Evolutionary conservation across 2,113 vertebrate species (phyloP).

Genomic region (Sturnira hondurensis): DNA sequence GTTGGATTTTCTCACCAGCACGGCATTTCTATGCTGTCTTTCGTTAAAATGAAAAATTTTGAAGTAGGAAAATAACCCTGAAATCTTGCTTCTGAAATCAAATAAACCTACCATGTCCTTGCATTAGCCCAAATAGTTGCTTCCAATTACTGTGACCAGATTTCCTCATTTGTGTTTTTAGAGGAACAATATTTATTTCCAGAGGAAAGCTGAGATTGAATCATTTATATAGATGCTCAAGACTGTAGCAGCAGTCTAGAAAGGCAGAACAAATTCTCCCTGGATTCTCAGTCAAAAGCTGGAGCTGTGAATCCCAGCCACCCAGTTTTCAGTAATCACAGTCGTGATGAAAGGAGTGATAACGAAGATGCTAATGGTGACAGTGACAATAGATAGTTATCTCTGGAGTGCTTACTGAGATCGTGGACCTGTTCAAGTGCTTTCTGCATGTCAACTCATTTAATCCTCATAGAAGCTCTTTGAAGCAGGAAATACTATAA

Average conservation of each 20-base stretch:
- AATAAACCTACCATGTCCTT: neutral
- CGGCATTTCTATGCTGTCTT: slow-evolving; percentile 12
- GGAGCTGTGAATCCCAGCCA: neutral
- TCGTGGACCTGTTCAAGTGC: neutral
- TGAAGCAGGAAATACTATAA: neutral
- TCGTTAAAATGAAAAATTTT: slow-evolving; percentile 28
- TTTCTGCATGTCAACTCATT: neutral
- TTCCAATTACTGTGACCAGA: slow-evolving; percentile 20
- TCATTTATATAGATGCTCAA: neutral
- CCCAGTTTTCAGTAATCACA: neutral
- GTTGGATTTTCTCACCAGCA: slow-evolving; percentile 1
- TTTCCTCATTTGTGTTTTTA: slow-evolving; percentile 39
- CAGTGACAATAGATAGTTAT: too few species aligned
- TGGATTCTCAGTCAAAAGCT: neutral
- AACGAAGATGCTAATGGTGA: neutral
- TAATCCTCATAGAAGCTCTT: neutral
- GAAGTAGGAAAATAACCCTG: neutral
- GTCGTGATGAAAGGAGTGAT: neutral
- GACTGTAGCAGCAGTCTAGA: neutral
- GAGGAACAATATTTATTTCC: slow-evolving; percentile 43
- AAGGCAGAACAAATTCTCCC: neutral
- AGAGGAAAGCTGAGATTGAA: neutral
- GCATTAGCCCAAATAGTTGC: neutral
- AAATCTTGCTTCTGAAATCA: slow-evolving; percentile 41
- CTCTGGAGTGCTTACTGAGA: neutral